These are phyloP conservation scores for Actinemys pallida DNA, from an alignment of 2,113 vertebrate species.

Conservation along the genomic window DNA sequence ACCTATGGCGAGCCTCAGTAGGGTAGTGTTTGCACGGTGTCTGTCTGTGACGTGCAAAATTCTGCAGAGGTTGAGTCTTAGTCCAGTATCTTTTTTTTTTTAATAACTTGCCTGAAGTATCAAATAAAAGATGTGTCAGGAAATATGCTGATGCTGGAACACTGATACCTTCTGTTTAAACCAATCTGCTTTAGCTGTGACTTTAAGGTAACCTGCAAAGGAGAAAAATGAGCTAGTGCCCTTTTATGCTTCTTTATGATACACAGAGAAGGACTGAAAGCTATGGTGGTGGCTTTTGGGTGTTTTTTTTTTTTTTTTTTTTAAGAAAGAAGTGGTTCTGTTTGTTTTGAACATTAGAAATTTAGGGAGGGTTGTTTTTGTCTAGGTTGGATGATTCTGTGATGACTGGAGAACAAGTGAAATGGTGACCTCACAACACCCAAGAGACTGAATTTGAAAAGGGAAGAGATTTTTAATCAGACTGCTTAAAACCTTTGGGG, in stretches of 20 bases:
- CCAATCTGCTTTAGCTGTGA: not conserved
- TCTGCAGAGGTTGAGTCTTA: not conserved
- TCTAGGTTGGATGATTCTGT: not conserved
- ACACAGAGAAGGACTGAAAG: not conserved
- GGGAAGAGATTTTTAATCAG: not conserved
- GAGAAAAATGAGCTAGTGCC: rapidly evolving
- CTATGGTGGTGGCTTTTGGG: not conserved
- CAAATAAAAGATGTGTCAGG: not conserved
- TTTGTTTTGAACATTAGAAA: not conserved
- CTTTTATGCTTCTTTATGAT: not conserved
- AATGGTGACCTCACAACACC: not conserved
- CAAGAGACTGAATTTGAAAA: not conserved
- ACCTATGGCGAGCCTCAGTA: not conserved
- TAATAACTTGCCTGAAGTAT: not conserved
- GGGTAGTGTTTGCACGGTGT: not conserved
- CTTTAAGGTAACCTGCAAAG: not conserved
- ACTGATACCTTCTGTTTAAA: not conserved
- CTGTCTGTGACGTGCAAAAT: not conserved
- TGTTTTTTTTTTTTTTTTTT: not conserved
- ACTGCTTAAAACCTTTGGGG: not conserved
- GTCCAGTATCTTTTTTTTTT: not conserved
- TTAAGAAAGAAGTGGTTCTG: not conserved
- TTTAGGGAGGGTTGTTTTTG: not conserved
- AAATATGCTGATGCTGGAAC: not conserved
- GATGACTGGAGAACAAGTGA: not conserved